Conservation (phyloP, 2,888 invertebrate genomes). For the Galerucella pusilla region DNA sequence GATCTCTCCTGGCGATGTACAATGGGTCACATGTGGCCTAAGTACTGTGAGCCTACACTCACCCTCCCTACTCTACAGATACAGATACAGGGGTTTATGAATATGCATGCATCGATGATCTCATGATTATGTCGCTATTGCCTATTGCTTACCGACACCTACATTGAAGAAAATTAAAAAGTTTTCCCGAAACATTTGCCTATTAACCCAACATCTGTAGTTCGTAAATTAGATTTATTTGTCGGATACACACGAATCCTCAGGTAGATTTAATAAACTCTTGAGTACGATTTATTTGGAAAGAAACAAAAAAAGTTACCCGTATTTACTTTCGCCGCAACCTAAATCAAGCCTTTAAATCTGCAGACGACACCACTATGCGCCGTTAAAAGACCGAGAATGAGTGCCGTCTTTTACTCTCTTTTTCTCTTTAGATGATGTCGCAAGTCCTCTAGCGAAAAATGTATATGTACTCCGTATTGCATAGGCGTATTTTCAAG, state of each 20-base stretch:
- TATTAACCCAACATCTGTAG: too few species aligned
- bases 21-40: too few species aligned
- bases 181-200: too few species aligned
- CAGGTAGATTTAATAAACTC: constrained; percentile 14
- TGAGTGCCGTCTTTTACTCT: constrained; percentile 21
- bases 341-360: constrained; percentile 32
- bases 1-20: too few species aligned
- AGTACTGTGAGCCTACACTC: too few species aligned
- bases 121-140: too few species aligned
- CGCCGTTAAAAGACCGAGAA: constrained; percentile 30
- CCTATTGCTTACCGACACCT: too few species aligned
- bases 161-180: too few species aligned
- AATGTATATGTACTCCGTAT: constrained; percentile 6
- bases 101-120: too few species aligned
- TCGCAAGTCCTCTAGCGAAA: constrained; percentile 15
- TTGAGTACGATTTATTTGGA: background rate
- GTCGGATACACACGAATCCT: constrained; percentile 6
- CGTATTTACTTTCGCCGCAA: constrained; percentile 19
- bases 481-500: constrained; percentile 5
- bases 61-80: too few species aligned
- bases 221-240: background rate
- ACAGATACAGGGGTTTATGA: too few species aligned
- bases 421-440: constrained; percentile 25
- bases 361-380: constrained; percentile 28
- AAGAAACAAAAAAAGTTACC: constrained; percentile 5